phyloP scores from a whole-genome alignment of 1,140 invertebrate species.

The Oncopeltus fasciatus region DNA sequence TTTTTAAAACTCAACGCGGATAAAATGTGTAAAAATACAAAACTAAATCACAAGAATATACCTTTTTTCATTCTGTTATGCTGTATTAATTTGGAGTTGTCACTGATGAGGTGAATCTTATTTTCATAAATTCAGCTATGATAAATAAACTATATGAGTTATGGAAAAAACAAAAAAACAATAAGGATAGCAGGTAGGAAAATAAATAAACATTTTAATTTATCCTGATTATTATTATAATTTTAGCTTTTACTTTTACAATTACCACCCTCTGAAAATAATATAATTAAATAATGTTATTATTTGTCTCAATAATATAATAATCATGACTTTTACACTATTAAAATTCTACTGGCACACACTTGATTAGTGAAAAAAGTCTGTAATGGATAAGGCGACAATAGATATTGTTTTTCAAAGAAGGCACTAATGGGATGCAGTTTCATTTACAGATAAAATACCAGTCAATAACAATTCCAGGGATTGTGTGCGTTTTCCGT shows the following conservation, averaged over 20 bases:
- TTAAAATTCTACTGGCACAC: constrained; percentile 1
- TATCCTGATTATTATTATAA: too few species aligned
- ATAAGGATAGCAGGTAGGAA: too few species aligned
- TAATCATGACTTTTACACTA: constrained; percentile 1
- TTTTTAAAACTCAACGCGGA: too few species aligned
- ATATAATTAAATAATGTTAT: constrained; percentile 5
- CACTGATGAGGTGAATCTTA: too few species aligned
- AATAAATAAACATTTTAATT: too few species aligned
- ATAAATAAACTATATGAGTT: too few species aligned
- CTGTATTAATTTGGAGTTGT: too few species aligned
- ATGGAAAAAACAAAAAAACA: too few species aligned
- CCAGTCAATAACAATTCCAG: not conserved
- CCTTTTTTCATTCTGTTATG: too few species aligned
- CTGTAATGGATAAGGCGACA: not conserved
- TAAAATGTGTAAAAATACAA: too few species aligned
- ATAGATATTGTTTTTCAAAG: not conserved
- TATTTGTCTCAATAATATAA: not conserved
- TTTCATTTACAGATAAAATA: not conserved
- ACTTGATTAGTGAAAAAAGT: not conserved
- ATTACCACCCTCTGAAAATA: constrained; percentile 6
- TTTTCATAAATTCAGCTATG: too few species aligned
- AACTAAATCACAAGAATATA: too few species aligned
- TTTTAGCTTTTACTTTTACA: not conserved
- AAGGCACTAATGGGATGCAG: not conserved
- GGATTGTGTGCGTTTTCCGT: not conserved